Conservation (phyloP, 2,888 invertebrate genomes). For the Diaprepes abbreviatus region DNA sequence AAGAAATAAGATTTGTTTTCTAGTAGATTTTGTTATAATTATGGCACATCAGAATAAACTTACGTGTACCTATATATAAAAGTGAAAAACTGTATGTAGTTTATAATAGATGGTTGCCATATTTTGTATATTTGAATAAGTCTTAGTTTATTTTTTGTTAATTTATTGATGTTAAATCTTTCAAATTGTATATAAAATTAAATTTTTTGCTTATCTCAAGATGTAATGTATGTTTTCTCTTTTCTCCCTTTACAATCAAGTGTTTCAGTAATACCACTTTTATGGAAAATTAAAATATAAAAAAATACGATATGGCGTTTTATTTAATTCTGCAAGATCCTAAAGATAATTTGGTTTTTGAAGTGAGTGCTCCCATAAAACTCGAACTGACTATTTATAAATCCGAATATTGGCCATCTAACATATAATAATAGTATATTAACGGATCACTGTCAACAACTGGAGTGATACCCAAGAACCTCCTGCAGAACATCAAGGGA, state of each 20-base stretch:
- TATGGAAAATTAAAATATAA: slow-evolving; percentile 55
- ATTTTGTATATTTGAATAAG: slow-evolving; percentile 50
- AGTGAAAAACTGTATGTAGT: slow-evolving; percentile 29
- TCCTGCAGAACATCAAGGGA: too few relatives aligned
- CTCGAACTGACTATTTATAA: too few relatives aligned
- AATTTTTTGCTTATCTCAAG: slow-evolving; percentile 55
- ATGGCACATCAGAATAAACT: slow-evolving; percentile 34
- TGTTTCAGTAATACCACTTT: slow-evolving; percentile 57
- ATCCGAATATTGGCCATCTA: too few relatives aligned
- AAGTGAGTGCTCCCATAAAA: too few relatives aligned
- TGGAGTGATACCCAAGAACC: too few relatives aligned
- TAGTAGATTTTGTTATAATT: slow-evolving; percentile 20
- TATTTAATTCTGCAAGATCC: too few relatives aligned
- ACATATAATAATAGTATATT: too few relatives aligned
- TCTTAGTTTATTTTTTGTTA: slow-evolving; percentile 51
- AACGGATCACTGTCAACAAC: too few relatives aligned
- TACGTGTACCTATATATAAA: slow-evolving; percentile 30
- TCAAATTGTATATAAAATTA: slow-evolving; percentile 47
- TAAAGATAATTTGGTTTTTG: too few relatives aligned
- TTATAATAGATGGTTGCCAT: slow-evolving; percentile 45
- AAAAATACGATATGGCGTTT: slow-evolving; percentile 12
- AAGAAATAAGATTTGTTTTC: slow-evolving; percentile 17
- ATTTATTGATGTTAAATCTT: slow-evolving; percentile 50
- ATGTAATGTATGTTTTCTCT: slow-evolving; percentile 56
- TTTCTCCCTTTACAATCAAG: slow-evolving; percentile 57